Evolutionary conservation across 2,797 vertebrate species (phyloP).

Genomic region (Melanotaenia pygmaea): DNA sequence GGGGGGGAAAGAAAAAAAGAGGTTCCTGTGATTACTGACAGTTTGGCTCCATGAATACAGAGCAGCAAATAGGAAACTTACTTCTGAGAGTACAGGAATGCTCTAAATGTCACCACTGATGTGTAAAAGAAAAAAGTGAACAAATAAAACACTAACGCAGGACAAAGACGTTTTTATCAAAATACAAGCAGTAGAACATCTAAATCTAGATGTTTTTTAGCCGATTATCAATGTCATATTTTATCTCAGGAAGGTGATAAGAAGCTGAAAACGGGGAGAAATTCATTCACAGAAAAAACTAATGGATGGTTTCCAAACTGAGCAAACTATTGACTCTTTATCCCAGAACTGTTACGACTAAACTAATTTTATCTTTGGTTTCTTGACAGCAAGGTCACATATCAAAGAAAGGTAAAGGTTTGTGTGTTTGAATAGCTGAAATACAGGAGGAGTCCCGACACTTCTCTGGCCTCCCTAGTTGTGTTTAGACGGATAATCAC

Average conservation of each 20-base stretch:
- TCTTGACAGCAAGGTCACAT: constrained; percentile 17
- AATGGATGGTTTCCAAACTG: no score
- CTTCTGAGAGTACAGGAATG: not conserved
- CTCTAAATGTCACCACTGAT: not conserved
- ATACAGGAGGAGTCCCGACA: not conserved
- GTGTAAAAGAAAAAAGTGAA: no score
- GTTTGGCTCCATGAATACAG: constrained; percentile 23
- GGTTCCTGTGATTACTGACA: constrained; percentile 30
- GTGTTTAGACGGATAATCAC: not conserved
- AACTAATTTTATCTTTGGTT: not conserved
- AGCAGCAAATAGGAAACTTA: not conserved
- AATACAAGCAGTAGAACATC: no score
- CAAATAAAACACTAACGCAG: no score
- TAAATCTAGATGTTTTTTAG: not conserved
- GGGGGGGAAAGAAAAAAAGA: constrained; percentile 1
- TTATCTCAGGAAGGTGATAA: not conserved
- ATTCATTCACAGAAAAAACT: no score
- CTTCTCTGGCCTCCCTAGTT: not conserved
- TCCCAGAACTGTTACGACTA: no score
- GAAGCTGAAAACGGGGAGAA: no score
- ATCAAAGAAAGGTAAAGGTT: not conserved
- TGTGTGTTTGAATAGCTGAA: constrained; percentile 2
- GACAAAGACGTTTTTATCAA: no score
- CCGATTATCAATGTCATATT: not conserved
- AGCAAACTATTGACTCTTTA: no score